These are phyloP conservation scores for Acleris cristana DNA, from an alignment of 2,888 invertebrate genomes.

Conservation along the genomic window DNA sequence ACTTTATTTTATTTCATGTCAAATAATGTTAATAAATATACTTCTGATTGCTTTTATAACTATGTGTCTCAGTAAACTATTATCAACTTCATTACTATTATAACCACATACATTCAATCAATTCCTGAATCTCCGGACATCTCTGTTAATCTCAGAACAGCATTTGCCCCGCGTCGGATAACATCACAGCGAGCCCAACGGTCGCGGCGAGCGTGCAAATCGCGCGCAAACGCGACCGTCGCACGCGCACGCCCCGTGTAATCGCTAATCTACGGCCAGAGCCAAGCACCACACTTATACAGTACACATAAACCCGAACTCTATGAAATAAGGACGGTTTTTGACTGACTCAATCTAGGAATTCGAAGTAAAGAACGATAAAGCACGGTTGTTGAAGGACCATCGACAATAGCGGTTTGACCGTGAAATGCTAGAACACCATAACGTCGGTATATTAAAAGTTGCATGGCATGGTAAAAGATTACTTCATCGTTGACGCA, in stretches of 20 bases:
- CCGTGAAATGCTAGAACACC: slow-evolving; percentile 28
- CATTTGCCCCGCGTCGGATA: slow-evolving; percentile 17
- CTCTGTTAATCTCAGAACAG: slow-evolving; percentile 13
- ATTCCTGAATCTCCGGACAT: slow-evolving; percentile 2
- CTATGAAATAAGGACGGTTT: slow-evolving; percentile 11
- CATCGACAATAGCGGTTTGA: slow-evolving; percentile 22
- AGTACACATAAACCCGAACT: slow-evolving; percentile 4
- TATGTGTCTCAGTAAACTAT: no score
- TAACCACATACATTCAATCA: no score
- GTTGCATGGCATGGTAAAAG: slow-evolving; percentile 25
- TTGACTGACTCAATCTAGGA: slow-evolving; percentile 1
- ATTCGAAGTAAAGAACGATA: slow-evolving; percentile 21
- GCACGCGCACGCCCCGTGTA: slow-evolving; percentile 51
- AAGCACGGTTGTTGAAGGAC: slow-evolving; percentile 21
- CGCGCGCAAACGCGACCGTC: slow-evolving; percentile 36
- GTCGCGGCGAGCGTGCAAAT: slow-evolving; percentile 30
- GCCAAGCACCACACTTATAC: slow-evolving; percentile 23
- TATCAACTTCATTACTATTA: no score
- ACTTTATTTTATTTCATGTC: no score
- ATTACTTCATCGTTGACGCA: not conserved
- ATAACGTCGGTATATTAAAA: slow-evolving; percentile 18
- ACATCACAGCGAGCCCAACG: slow-evolving; percentile 17
- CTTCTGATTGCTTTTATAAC: no score
- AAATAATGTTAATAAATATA: no score
- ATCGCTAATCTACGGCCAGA: slow-evolving; percentile 49